phyloP scores from a whole-genome alignment of 2,113 vertebrate genomes.

The Lophotis ruficrista region DNA sequence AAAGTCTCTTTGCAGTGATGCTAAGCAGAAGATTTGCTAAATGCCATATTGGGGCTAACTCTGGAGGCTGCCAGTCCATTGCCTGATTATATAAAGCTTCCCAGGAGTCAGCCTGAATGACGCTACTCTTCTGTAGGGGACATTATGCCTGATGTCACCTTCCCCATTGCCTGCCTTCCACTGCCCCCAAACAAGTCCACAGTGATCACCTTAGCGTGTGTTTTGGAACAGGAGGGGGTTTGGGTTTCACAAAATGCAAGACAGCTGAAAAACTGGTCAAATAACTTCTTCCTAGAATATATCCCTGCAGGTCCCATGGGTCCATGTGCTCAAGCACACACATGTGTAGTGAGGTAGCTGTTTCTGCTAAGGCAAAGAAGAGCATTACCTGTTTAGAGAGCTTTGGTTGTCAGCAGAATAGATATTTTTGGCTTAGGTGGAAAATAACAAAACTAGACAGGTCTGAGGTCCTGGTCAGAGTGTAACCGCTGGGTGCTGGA shows the following conservation, averaged over 20 bases:
- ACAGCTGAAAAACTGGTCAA: background rate
- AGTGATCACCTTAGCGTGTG: fast-evolving
- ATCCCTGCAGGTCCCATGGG: background rate
- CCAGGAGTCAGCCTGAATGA: background rate
- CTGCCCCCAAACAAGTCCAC: fast-evolving
- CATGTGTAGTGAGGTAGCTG: background rate
- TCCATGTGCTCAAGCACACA: background rate
- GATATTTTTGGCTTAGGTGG: background rate
- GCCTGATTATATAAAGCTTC: background rate
- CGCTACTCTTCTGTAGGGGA: background rate
- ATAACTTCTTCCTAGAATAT: background rate
- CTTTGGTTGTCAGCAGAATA: background rate
- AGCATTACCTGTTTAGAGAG: background rate
- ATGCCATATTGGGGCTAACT: background rate
- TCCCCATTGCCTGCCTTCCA: background rate
- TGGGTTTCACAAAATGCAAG: background rate
- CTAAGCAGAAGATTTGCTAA: background rate
- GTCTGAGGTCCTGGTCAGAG: background rate
- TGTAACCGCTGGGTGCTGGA: background rate
- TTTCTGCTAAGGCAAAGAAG: constrained; percentile 5
- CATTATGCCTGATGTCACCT: background rate
- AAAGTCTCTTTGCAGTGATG: background rate
- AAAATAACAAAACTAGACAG: background rate
- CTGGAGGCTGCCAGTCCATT: background rate
- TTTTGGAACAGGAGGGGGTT: background rate